Conservation (phyloP, 1,140 invertebrate species). For the Ylistrum balloti region DNA sequence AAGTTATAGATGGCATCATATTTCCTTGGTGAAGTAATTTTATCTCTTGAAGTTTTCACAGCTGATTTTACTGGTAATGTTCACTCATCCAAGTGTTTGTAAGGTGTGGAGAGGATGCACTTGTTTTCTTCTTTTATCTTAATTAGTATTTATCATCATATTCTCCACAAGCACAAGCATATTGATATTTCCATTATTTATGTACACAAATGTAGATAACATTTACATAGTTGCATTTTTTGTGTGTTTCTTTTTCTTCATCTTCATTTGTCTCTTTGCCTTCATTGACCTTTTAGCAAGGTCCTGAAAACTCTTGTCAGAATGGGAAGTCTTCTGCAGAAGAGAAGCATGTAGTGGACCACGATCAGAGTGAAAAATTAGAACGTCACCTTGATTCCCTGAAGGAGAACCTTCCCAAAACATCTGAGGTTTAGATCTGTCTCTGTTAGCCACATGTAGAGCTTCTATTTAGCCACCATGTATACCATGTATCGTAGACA, state of each 20-base stretch:
- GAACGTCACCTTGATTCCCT: constrained; percentile 46
- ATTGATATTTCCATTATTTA: too few species aligned
- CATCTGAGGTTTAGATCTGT: constrained; percentile 49
- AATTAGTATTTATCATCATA: too few species aligned
- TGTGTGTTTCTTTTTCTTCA: constrained; percentile 20
- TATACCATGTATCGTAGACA: neutral
- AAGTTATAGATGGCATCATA: too few species aligned
- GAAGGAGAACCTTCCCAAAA: constrained; percentile 4
- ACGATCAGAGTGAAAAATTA: constrained; percentile 37
- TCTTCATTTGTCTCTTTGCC: constrained; percentile 26
- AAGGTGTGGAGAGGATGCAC: too few species aligned
- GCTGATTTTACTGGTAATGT: too few species aligned
- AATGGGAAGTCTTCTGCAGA: constrained; percentile 32
- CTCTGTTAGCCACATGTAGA: neutral
- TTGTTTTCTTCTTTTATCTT: too few species aligned
- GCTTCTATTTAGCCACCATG: neutral
- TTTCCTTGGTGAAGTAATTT: too few species aligned
- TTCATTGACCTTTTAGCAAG: constrained; percentile 38
- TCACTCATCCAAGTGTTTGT: too few species aligned
- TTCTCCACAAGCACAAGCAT: too few species aligned
- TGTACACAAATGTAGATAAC: neutral
- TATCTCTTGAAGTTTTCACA: too few species aligned
- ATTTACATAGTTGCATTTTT: neutral
- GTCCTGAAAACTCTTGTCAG: constrained; percentile 32
- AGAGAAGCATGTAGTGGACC: constrained; percentile 25